Percentiles rank a stretch among this genome's conserved stretches.
phyloP scores from a whole-genome alignment of 2,113 vertebrate genomes.

The human (Homo sapiens) region GRCh38 chr12:12799501-12800000 shows the following conservation, averaged over 20 bases:
- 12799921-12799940: not conserved
- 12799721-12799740: not conserved
- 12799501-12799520: not conserved
- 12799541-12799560: not conserved
- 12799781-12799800: not conserved
- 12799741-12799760: not conserved
- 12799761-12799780: too few relatives aligned
- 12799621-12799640: not conserved
- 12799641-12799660: not conserved
- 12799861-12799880: not conserved
- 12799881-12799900: not conserved
- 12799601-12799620: not conserved
- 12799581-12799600: not conserved
- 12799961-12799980: too few relatives aligned
- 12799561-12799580: not conserved
- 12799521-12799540: not conserved
- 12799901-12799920: not conserved
- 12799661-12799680: not conserved
- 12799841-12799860: not conserved
- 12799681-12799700: not conserved
- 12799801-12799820: not conserved
- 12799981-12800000: not conserved
- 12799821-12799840: not conserved
- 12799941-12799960: too few relatives aligned
- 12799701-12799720: not conserved